phyloP scores from a whole-genome alignment of 2,113 vertebrate species.

The Crypturellus undulatus region DNA sequence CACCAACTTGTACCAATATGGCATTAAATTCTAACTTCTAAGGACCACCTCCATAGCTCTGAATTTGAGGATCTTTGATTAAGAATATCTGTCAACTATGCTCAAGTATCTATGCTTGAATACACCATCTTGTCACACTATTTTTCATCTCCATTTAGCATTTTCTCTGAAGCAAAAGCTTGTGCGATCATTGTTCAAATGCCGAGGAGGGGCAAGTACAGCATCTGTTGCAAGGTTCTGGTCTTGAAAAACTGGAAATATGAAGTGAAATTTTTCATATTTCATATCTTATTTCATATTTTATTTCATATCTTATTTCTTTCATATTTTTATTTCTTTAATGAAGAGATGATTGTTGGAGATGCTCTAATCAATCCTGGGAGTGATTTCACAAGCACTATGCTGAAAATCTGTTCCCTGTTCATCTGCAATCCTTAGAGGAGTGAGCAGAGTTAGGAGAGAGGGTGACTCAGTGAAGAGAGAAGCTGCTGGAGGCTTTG shows the following conservation, averaged over 20 bases:
- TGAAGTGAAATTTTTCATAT: rapidly evolving
- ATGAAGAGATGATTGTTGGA: neutral
- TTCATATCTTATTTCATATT: no score
- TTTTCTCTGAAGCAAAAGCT: neutral
- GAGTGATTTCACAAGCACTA: neutral
- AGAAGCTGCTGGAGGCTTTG: neutral
- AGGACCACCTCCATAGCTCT: neutral
- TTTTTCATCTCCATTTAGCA: neutral
- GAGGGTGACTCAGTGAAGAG: neutral
- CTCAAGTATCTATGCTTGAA: neutral
- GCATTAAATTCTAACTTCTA: neutral
- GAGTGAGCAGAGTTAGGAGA: neutral
- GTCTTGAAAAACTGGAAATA: neutral
- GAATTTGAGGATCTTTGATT: neutral
- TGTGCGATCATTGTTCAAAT: neutral
- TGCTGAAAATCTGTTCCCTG: neutral
- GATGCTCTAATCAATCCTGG: neutral
- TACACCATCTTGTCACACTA: neutral
- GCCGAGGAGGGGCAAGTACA: neutral
- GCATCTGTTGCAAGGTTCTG: neutral
- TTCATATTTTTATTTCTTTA: neutral
- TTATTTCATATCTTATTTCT: no score
- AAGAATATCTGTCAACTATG: neutral
- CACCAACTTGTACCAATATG: neutral
- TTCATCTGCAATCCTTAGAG: neutral